Conservation (phyloP, 2,113 vertebrate genomes). For the Sylvicapra grimmia region DNA sequence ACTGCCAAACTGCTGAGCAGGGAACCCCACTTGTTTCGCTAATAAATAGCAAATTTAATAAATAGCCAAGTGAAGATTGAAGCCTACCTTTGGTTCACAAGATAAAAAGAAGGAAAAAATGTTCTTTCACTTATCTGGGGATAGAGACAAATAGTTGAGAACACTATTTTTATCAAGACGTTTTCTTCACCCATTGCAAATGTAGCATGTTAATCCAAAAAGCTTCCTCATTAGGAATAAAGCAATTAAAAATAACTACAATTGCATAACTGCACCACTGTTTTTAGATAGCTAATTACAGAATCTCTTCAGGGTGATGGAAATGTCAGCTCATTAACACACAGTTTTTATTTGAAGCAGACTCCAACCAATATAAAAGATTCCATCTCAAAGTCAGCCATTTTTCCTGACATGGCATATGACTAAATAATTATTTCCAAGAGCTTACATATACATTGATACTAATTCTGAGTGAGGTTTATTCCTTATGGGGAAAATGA, state of each 20-base stretch:
- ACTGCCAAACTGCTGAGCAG: too few relatives aligned
- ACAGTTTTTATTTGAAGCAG: constrained; percentile 28
- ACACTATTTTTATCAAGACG: constrained; percentile 24
- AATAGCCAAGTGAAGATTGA: not conserved
- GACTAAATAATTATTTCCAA: constrained; percentile 41
- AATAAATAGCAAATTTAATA: not conserved
- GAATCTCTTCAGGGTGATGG: constrained; percentile 23
- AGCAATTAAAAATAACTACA: constrained; percentile 65
- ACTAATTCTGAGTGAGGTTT: constrained; percentile 19
- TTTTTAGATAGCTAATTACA: constrained; percentile 63
- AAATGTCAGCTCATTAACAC: constrained; percentile 61
- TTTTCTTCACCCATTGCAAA: constrained; percentile 3
- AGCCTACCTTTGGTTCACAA: not conserved
- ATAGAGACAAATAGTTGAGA: not conserved
- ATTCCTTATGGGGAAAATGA: not conserved
- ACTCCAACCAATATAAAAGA: constrained; percentile 17
- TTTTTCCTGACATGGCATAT: not conserved
- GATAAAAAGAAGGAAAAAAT: not conserved
- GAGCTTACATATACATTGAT: not conserved
- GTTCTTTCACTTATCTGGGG: not conserved
- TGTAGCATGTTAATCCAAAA: constrained; percentile 37
- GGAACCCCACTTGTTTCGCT: too few relatives aligned
- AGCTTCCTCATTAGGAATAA: constrained; percentile 52
- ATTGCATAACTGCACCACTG: constrained; percentile 8
- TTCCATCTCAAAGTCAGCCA: not conserved